phyloP scores from a whole-genome alignment of 2,113 vertebrate genomes.

The Urocitellus parryii region DNA sequence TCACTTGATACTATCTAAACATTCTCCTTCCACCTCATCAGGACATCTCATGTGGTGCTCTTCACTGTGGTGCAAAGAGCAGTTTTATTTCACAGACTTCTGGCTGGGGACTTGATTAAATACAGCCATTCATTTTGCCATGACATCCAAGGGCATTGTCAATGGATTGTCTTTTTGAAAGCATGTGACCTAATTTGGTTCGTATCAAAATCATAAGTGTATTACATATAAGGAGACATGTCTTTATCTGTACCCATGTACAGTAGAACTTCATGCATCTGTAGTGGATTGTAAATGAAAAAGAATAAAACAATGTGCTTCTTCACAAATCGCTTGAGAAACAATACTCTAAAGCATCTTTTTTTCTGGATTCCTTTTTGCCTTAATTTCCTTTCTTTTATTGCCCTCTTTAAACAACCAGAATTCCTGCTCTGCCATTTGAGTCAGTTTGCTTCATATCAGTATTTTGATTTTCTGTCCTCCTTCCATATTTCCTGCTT shows the following conservation, averaged over 20 bases:
- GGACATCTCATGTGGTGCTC: neutral
- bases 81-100: neutral
- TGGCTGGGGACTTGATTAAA: neutral
- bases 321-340: neutral
- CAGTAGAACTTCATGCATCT: neutral
- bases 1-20: neutral
- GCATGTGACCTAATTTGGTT: neutral
- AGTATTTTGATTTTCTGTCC: neutral
- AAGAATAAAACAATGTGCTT: neutral
- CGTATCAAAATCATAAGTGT: neutral
- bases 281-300: neutral
- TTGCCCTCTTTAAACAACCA: neutral
- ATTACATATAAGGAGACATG: rapidly evolving
- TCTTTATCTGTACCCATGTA: no score
- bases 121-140: no score
- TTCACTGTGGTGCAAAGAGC: neutral
- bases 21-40: neutral
- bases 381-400: neutral
- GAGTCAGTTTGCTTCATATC: neutral
- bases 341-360: neutral
- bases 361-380: neutral
- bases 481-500: neutral
- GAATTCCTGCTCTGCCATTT: neutral
- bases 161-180: neutral
- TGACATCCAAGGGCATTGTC: neutral